Evolutionary conservation across 2,888 invertebrate species (phyloP).

Genomic region (Drosophila prolongata): DNA sequence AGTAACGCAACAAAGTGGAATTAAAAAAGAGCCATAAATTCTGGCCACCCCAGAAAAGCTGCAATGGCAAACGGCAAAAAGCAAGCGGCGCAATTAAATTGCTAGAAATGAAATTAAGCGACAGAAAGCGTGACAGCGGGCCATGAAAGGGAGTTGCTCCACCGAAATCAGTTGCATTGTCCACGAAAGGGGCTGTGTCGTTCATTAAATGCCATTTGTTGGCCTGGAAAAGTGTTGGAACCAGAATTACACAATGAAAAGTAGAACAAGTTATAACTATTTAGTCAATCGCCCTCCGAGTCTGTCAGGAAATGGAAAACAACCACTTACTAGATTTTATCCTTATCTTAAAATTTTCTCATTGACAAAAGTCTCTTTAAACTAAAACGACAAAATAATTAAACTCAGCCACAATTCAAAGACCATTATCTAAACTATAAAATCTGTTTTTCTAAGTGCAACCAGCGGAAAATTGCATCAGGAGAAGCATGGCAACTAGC

Average conservation of each 20-base stretch:
- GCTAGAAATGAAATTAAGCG: constrained; percentile 75
- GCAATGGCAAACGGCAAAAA: constrained; percentile 28
- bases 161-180: constrained; percentile 44
- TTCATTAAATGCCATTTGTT: constrained; percentile 48
- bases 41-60: constrained; percentile 15
- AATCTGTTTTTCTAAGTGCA: not conserved
- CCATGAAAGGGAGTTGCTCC: constrained; percentile 37
- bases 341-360: no score
- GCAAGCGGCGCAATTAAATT: constrained; percentile 68
- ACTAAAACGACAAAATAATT: no score
- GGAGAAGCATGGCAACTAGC: constrained; percentile 1
- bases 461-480: not conserved
- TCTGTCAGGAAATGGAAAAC: no score
- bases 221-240: constrained; percentile 5
- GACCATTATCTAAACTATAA: not conserved
- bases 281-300: no score
- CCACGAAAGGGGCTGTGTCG: constrained; percentile 21
- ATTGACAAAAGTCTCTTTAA: no score
- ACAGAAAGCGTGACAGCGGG: constrained; percentile 60
- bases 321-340: no score
- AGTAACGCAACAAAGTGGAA: constrained; percentile 55
- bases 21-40: constrained; percentile 64
- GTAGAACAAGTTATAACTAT: not conserved
- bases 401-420: not conserved
- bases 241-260: not conserved